These are phyloP conservation scores for Cotesia congregata DNA, from an alignment of 2,888 invertebrate genomes.

Conservation along the genomic window DNA sequence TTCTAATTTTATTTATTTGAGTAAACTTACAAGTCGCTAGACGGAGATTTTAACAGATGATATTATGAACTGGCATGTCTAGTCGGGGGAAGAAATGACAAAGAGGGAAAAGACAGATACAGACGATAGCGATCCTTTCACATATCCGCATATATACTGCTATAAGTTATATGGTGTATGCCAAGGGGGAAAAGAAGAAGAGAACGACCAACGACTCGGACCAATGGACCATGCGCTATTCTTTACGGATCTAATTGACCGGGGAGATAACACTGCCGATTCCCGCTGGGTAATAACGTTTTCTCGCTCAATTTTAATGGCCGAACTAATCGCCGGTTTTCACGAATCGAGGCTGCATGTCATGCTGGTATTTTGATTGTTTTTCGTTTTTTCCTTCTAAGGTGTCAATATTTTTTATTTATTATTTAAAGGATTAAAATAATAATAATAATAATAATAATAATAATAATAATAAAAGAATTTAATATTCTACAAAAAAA, in stretches of 20 bases:
- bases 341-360: slow-evolving; percentile 52
- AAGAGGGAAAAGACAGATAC: slow-evolving; percentile 42
- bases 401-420: slow-evolving; percentile 41
- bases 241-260: slow-evolving; percentile 69
- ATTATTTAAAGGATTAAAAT: neutral
- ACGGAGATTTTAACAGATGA: slow-evolving; percentile 23
- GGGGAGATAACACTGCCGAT: slow-evolving; percentile 65
- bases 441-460: too few species aligned
- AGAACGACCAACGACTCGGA: slow-evolving; percentile 45
- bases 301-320: slow-evolving; percentile 61
- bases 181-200: slow-evolving; percentile 19
- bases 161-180: neutral
- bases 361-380: slow-evolving; percentile 61
- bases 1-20: slow-evolving; percentile 9
- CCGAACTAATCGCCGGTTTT: slow-evolving; percentile 62
- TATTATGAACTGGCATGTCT: slow-evolving; percentile 23
- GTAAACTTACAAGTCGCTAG: neutral
- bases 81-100: slow-evolving; percentile 31
- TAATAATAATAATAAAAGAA: too few species aligned
- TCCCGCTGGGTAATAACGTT: slow-evolving; percentile 62
- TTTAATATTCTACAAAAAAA: too few species aligned
- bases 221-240: slow-evolving; percentile 64
- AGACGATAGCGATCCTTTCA: neutral
- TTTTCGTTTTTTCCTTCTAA: slow-evolving; percentile 45
- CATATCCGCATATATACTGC: neutral